Base-by-base conservation (phyloP, 2,797 vertebrate genomes). In the Champsocephalus esox region DNA sequence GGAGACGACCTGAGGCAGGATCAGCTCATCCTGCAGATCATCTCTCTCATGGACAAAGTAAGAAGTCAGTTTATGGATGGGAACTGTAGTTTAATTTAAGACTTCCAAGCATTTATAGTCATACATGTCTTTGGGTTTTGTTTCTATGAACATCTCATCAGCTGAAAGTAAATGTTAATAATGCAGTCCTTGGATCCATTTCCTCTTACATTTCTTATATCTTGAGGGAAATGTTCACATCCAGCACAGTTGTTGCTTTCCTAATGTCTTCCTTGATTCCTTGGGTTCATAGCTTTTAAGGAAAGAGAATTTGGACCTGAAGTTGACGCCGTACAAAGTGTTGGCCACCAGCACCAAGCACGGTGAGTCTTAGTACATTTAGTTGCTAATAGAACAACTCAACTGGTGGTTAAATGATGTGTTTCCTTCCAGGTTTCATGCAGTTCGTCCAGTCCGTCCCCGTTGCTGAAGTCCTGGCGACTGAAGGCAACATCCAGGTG, bases 31-130 rank as follows among this genome's bases (percentile, higher is more conserved):
- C 95, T 99, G 67, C 98, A 99, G 91, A 99, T 99, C 83, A 99
- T 99, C 92, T 99, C 98, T 0, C 97, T 99, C 48, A 99, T 99
- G 98, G 98, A 99, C 92, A 98, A 98, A 95, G 98, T 99, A 81
- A 60, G 70, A 66, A 12, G 9, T 1, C 1, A 9, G 7, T 51
- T 17, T 8, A 51, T 28, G 2, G 12, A 28, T 9, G 7, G 1
- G 3, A 63, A 43, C 9, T 32, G 1, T 16, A 9, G 17, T 19
- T 51, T 54, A 1, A 38, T 74, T 38, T 45, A 17, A 17, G 10
- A 63, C 12, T 1, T 0, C 7, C 1, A 8, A 12, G 2, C 24
- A 46, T 9, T 28, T 1, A 5, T 28, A 28, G 28, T 28, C 28
- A 28, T 28, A 28, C 3, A 28, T 28, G 28, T 28, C 28, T 28